Base-by-base conservation (phyloP, 2,888 invertebrate species). In the Cryptocephalus moraei region DNA sequence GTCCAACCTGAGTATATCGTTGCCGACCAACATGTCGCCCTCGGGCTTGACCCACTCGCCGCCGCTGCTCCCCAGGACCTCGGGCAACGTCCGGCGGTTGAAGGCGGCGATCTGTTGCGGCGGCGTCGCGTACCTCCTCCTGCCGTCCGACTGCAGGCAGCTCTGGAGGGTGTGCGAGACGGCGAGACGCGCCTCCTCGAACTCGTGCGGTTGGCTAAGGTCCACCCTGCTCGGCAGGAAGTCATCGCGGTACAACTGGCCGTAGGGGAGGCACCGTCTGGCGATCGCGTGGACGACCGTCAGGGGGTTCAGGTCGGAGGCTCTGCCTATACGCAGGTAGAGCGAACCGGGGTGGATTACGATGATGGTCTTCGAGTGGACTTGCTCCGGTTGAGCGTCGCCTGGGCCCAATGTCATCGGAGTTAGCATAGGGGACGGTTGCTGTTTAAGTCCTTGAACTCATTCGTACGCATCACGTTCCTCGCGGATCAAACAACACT, bases 301-400 rank as follows among this genome's bases (percentile, higher is more conserved):
- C 46, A 86, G 78, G 9, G 95, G 95, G 64, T 87, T 80, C 3
- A 91, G 74, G 68, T 95, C 95, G 0, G 92, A 91, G 1, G 94
- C 93, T 58, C 91, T 74, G 1, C 95, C 95, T 64, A 95, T 87
- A 51, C 93, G 76, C 22, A 95, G 77, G 68, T 91, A 85, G 42
- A 87, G 78, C 0, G 94, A 95, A 8, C 95, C 95, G 13, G 95
- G 94, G 65, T 95, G 94, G 47, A 95, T 91, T n/a, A 95, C 85
- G 49, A 96, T 85, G 39, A 91, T 86, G 50, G 85, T 83, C 60
- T 87, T 84, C 0, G 88, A 82, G 59, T 85, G 84, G 53, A 84
- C 79, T 67, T 82, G 81, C 39, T 60, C 60, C 8, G 56, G 56
- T 22, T 56, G 54, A 32, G 53, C 50, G 33, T 55, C 55, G 13